Evolutionary conservation across 2,797 vertebrate species (phyloP).

Genomic region (Propithecus perrieri): DNA sequence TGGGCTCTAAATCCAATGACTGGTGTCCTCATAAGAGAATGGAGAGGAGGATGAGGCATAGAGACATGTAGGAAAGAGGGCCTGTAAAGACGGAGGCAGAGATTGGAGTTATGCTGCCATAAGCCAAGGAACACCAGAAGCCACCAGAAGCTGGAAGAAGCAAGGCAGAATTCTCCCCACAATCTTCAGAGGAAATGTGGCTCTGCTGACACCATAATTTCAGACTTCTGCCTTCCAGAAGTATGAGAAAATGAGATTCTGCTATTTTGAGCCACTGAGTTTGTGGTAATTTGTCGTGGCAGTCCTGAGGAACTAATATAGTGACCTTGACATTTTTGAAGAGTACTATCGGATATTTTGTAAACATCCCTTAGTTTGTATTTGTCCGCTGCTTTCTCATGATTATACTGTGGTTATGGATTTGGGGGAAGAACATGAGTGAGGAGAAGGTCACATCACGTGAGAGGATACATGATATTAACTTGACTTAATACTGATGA

Average conservation of each 20-base stretch:
- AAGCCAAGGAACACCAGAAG: background rate
- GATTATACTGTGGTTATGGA: background rate
- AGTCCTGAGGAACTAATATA: background rate
- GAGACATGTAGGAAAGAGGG: background rate
- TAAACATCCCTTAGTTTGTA: background rate
- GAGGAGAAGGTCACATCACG: background rate
- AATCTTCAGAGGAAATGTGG: background rate
- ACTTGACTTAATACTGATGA: background rate
- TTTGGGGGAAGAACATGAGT: background rate
- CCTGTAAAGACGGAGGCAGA: background rate
- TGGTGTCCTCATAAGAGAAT: background rate
- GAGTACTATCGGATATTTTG: background rate
- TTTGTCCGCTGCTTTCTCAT: background rate
- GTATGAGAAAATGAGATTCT: background rate
- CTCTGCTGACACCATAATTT: background rate
- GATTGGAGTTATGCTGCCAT: too few relatives aligned
- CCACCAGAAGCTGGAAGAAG: background rate
- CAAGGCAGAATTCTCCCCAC: background rate
- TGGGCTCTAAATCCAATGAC: background rate
- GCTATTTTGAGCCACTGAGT: background rate
- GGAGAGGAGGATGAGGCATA: background rate
- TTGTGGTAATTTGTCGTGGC: background rate
- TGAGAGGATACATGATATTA: background rate
- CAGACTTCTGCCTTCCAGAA: background rate
- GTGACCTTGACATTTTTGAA: background rate